Base-by-base conservation (phyloP, 1,140 invertebrate genomes). In the Trichonephila clavipes region DNA sequence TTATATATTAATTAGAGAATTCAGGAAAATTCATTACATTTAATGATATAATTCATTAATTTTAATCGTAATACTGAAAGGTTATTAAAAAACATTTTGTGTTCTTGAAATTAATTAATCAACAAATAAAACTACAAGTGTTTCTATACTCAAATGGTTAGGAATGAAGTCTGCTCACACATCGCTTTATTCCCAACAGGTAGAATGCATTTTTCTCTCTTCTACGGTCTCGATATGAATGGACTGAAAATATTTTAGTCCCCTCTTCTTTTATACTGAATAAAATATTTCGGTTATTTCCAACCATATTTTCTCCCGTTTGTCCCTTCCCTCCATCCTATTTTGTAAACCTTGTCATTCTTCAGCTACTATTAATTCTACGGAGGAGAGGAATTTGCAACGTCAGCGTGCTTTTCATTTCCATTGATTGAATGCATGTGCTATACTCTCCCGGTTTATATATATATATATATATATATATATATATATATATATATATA, bases 331-430 rank as follows among this genome's bases (percentile, higher is more conserved):
- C 24, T 40, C 19, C 44, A 82, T 59, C 83, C 59, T 44, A 77
- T 72, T 92, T 92, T 87, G 44, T 69, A 86, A 86, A 87, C 81
- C 61, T 58, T 61, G 91, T 87, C 91, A 92, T 69, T 62, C 40
- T 34, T n/a, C 82, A 21, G 51, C 62, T 34, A 92, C 83, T 92
- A 92, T 92, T 92, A 92, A 92, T 92, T 92, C 81, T 77, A 18
- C 69, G 28, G 82, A 21, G 82, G 91, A 92, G 81, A 86, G 83
- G 91, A 86, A 92, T 92, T 92, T 92, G 91, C 91, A 92, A 92
- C 51, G 90, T 92, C 90, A 92, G 62, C 81, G 81, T 44, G 59
- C 82, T n/a, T 92, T 92, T 92, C 91, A 87, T 87, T 87, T 87
- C 91, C 82, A 86, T 92, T 86, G 83, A 92, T 92, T 92, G 83